A percentile compares a stretch with the other conserved stretches of the same genome.
These are phyloP conservation scores for Prorops nasuta DNA, from an alignment of 1,140 invertebrate genomes.

Conservation along the genomic window DNA sequence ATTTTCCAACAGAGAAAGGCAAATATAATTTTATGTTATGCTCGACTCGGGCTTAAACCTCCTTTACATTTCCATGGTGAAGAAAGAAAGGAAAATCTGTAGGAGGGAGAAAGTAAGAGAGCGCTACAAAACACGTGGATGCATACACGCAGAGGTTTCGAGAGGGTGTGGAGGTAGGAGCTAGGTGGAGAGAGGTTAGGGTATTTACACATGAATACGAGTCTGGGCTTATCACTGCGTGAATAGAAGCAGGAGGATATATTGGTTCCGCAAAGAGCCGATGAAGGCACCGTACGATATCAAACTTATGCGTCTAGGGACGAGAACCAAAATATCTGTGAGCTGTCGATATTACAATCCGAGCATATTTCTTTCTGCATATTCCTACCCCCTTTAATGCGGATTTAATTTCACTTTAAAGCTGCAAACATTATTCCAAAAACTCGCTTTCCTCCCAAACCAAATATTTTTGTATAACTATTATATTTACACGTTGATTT, in stretches of 20 bases:
- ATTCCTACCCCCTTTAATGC: too few relatives aligned
- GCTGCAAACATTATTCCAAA: too few relatives aligned
- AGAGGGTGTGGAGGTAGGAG: conserved; percentile 2
- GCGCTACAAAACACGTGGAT: too few relatives aligned
- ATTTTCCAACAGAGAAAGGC: too few relatives aligned
- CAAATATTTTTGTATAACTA: too few relatives aligned
- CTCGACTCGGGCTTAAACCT: too few relatives aligned
- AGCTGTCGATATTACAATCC: conserved; percentile 26
- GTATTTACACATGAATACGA: conserved; percentile 41
- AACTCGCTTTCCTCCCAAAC: too few relatives aligned
- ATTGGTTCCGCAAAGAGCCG: conserved; percentile 31
- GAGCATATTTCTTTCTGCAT: conserved; percentile 14
- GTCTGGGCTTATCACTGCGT: conserved; percentile 32
- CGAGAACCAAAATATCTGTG: conserved; percentile 16
- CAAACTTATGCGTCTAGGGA: conserved; percentile 23
- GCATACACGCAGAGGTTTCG: neutral
- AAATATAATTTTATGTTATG: too few relatives aligned
- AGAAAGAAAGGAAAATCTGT: neutral
- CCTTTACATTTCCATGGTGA: too few relatives aligned
- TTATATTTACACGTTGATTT: too few relatives aligned
- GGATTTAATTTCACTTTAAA: too few relatives aligned
- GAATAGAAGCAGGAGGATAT: conserved; percentile 25
- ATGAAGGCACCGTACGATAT: conserved; percentile 28
- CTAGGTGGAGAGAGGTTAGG: conserved; percentile 23
- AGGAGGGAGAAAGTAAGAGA: neutral